Evolutionary conservation across 1,140 invertebrate species (phyloP).

Genomic region (Drosophila equinoxialis): DNA sequence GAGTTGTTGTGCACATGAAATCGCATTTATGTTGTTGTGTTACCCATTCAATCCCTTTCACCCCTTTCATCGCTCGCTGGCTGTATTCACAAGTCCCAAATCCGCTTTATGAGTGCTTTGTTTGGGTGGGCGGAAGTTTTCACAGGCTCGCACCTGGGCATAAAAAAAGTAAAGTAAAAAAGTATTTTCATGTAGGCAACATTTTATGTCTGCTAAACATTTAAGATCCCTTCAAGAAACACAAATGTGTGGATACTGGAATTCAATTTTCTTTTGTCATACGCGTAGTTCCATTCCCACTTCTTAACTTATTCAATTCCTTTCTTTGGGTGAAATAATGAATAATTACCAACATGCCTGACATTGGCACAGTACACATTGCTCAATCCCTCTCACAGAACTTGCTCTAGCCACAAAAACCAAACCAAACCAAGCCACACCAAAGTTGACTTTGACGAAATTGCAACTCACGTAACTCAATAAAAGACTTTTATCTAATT

Average conservation of each 20-base stretch:
- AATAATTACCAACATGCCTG: conserved; percentile 2
- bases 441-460: conserved; percentile 21
- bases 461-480: conserved; percentile 48
- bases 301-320: conserved; percentile 2
- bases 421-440: conserved; percentile 32
- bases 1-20: conserved; percentile 27
- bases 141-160: conserved; percentile 44
- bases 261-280: neutral
- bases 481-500: conserved; percentile 39
- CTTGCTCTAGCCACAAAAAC: neutral
- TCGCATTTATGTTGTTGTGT: conserved; percentile 41
- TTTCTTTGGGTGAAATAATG: neutral
- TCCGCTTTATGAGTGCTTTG: conserved; percentile 48
- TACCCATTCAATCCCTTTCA: neutral
- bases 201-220: conserved; percentile 6
- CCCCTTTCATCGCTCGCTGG: neutral
- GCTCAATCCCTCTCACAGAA: neutral
- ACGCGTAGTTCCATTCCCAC: neutral
- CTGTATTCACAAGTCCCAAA: conserved; percentile 43
- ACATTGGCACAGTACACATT: neutral
- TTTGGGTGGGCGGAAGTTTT: conserved; percentile 26
- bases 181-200: conserved; percentile 39
- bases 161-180: conserved; percentile 17
- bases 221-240: neutral
- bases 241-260: neutral